Evolutionary conservation across 2,888 invertebrate genomes (phyloP).

Genomic region (Ecliptopera silaceata): DNA sequence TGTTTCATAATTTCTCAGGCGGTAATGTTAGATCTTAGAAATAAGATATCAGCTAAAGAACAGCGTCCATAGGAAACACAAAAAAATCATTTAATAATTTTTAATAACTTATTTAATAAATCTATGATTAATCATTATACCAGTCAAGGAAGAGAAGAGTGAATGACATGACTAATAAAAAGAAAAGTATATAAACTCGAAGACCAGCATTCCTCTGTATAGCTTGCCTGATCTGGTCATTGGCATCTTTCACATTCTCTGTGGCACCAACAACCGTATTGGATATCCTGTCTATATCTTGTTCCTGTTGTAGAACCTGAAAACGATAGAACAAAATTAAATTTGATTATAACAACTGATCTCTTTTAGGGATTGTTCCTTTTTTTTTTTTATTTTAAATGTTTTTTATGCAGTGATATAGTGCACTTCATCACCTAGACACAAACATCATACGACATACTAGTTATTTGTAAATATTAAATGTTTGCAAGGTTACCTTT

Average conservation of each 20-base stretch:
- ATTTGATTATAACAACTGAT: no score
- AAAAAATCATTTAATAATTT: neutral
- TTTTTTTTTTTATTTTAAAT: no score
- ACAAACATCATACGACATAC: no score
- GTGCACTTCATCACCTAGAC: no score
- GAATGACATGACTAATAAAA: slow-evolving; percentile 97
- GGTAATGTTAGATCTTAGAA: no score
- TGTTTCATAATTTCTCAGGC: no score
- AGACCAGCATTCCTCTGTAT: slow-evolving; percentile 98
- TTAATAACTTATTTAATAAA: neutral
- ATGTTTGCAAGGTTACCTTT: slow-evolving; percentile 81
- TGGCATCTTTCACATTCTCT: slow-evolving; percentile 97
- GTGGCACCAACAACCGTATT: slow-evolving; percentile 95
- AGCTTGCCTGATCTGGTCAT: slow-evolving; percentile 98
- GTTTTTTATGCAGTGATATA: no score
- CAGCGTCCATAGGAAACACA: neutral
- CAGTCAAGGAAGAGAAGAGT: slow-evolving; percentile 98
- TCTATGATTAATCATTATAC: slow-evolving; percentile 91
- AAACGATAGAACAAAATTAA: slow-evolving; percentile 29
- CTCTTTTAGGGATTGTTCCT: no score
- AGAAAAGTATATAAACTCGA: slow-evolving; percentile 97
- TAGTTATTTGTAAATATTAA: no score
- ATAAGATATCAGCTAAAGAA: no score
- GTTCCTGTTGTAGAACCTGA: slow-evolving; percentile 94
- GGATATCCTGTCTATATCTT: slow-evolving; percentile 95